Base-by-base conservation (phyloP, 2,888 invertebrate genomes). In the Cynaeus angustus region DNA sequence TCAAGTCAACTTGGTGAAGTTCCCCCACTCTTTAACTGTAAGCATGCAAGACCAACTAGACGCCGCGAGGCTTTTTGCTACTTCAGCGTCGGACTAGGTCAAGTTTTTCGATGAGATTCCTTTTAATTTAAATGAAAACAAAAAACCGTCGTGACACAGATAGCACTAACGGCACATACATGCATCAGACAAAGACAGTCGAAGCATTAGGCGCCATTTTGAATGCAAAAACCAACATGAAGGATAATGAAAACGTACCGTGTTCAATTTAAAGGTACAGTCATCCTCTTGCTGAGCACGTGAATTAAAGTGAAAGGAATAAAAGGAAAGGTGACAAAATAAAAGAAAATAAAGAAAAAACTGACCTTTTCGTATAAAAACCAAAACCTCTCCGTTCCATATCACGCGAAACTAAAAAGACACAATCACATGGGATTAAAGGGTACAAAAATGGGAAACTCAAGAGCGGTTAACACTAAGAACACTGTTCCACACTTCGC, bases 341-440 rank as follows among this genome's bases (percentile, higher is more conserved):
- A 55, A 61, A 55, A 26, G n/a, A 37, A 55, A 68, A 33, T 21
- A 28, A 55, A 87, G 86, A 86, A 79, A 83, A 85, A 88, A 89
- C 91, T 90, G 91, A 92, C 91, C 91, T 92, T 91, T 91, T 91
- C 86, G 91, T 91, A 90, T 90, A 91, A 89, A 91, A 91, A 89
- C 91, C 91, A 89, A 89, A 91, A 89, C 90, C 90, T 88, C 91
- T 90, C 88, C 91, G 91, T 90, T 91, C 91, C 91, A 91, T 91
- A 89, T 88, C 90, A 81, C 89, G 30, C 14, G 89, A 87, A 87
- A 88, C 87, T 85, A 86, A 86, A 86, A 87, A 87, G 85, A 85
- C 87, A 87, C 85, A 61, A 21, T 21, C 14, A 38, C 45, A 30
- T 41, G 14, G 10, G 48, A 26, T 14, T 28, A 26, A 8, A n/a